A percentile compares a stretch with the other conserved stretches of the same genome.
phyloP scores from a whole-genome alignment of 2,113 vertebrate genomes.

The Calyptommatus sinebrachiatus region DNA sequence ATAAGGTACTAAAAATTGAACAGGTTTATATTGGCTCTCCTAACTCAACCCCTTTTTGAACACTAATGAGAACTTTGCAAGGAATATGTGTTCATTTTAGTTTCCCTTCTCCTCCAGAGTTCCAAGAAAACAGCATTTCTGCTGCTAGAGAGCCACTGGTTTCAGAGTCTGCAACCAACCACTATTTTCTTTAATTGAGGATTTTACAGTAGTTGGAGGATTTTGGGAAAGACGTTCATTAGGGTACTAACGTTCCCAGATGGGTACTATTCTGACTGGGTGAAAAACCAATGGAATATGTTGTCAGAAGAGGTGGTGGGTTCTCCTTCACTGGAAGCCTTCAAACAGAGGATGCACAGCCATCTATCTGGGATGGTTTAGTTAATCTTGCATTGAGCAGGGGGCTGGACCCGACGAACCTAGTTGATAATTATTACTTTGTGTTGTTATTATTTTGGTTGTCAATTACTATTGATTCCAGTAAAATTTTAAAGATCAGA shows the following conservation, averaged over 20 bases:
- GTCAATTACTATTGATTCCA: not conserved
- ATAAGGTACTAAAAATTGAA: too few relatives aligned
- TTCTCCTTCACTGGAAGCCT: too few relatives aligned
- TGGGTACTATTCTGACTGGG: not conserved
- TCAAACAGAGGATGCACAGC: too few relatives aligned
- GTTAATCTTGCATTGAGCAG: too few relatives aligned
- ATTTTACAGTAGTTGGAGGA: not conserved
- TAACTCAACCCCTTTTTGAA: not conserved
- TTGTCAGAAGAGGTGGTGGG: too few relatives aligned
- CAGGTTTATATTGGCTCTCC: not conserved
- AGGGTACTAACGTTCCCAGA: not conserved
- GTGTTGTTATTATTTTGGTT: not conserved
- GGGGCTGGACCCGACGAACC: too few relatives aligned
- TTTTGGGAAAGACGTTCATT: too few relatives aligned
- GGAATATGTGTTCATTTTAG: not conserved
- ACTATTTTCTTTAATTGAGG: not conserved
- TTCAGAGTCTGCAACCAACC: not conserved
- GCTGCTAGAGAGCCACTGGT: not conserved
- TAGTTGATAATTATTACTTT: too few relatives aligned
- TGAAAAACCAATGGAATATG: too few relatives aligned
- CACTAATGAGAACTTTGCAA: not conserved
- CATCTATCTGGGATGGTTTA: too few relatives aligned
- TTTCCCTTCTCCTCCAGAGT: not conserved
- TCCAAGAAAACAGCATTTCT: not conserved
- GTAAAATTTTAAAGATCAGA: not conserved